Evolutionary conservation across 2,888 invertebrate genomes (phyloP), one percentile per base, ranked within the genome.

Genomic region (Neria commutata): DNA sequence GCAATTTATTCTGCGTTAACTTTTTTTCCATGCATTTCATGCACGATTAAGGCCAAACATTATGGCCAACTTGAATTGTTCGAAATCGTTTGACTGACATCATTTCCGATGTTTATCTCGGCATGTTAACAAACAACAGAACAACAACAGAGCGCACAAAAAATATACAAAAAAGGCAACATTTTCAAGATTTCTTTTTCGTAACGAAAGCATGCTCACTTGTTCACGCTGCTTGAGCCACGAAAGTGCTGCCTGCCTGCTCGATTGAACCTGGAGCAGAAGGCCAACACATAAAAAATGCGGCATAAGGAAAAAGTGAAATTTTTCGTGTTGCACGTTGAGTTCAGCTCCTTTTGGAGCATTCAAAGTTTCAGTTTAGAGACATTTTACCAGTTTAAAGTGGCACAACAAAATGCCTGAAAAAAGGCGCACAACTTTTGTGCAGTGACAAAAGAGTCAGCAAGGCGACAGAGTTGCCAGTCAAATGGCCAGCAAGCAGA

Each of bases 21-120:
- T 29, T 29, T 29, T 29, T 29, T 29, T 29, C 6, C 29, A 29
- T 29, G 6, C 6, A 29, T 29, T 29, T n/a, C n/a, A n/a, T n/a
- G n/a, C n/a, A n/a, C n/a, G n/a, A n/a, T n/a, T n/a, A n/a, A n/a
- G n/a, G n/a, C n/a, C n/a, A n/a, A n/a, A n/a, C n/a, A n/a, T 29
- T 6, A 11, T 11, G 29, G 11, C 29, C 29, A 34, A 52, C 47
- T 37, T 58, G 47, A 53, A 53, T 54, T 49, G 49, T 49, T 54
- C n/a, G 29, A 56, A 63, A 59, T 51, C 53, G 67, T 66, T 65
- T 75, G 73, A 75, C 75, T 72, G 75, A 75, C 72, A 75, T 72
- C 69, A 64, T 72, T 75, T 73, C 70, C 70, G 72, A 73, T 73
- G 72, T 67, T 73, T 73, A 75, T 74, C 74, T 75, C 50, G 66